Evolutionary conservation across 2,113 vertebrate species (phyloP).

Genomic region (Nesogale talazaci): DNA sequence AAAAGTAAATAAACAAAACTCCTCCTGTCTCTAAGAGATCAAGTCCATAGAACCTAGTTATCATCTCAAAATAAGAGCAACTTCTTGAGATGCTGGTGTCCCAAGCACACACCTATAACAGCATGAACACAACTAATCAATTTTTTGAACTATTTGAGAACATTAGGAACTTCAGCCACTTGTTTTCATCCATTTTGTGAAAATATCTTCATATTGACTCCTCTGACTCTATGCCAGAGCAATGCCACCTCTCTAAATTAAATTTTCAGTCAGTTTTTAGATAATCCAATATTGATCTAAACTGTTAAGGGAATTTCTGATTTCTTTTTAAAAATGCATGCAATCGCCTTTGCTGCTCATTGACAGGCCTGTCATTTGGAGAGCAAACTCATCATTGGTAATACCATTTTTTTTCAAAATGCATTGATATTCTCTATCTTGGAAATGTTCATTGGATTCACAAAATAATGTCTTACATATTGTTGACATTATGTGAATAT

Average conservation of each 20-base stretch:
- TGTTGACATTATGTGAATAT: conserved; percentile 86
- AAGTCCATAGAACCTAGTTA: not conserved
- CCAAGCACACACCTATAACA: conserved; percentile 18
- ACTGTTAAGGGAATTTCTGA: conserved; percentile 69
- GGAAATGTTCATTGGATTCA: conserved; percentile 82
- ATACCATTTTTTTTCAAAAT: conserved; percentile 80
- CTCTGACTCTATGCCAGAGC: conserved; percentile 58
- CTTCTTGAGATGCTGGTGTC: not conserved
- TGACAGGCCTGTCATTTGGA: conserved; percentile 70
- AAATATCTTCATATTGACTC: conserved; percentile 64
- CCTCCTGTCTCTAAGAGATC: not conserved
- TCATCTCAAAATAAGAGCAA: conserved; percentile 16
- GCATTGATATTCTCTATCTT: conserved; percentile 80
- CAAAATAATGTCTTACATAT: conserved; percentile 83
- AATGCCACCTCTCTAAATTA: conserved; percentile 74
- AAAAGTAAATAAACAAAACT: not conserved
- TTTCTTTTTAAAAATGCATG: conserved; percentile 57
- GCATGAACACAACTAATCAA: conserved; percentile 42
- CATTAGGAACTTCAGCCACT: conserved; percentile 62
- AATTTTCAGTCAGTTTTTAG: conserved; percentile 74
- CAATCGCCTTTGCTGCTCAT: conserved; percentile 75
- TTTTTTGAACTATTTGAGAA: conserved; percentile 60
- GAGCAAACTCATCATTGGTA: conserved; percentile 75
- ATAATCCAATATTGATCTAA: conserved; percentile 19
- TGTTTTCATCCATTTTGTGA: conserved; percentile 48